phyloP scores from a whole-genome alignment of 2,113 vertebrate species.

The chimpanzee (Pan troglodytes) region DNA sequence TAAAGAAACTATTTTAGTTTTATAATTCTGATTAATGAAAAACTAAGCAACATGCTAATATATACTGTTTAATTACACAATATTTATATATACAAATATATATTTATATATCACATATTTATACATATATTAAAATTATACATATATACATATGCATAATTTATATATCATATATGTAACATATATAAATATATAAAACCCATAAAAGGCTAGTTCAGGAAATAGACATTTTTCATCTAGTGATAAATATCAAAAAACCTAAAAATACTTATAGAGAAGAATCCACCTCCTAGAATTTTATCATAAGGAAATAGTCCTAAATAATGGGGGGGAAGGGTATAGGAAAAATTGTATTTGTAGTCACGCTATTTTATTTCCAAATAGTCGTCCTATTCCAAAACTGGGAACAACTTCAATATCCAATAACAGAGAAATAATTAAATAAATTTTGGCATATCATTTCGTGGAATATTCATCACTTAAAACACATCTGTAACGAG shows the following conservation, averaged over 20 bases:
- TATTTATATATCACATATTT: neutral
- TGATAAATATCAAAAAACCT: neutral
- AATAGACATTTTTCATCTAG: neutral
- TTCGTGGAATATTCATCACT: neutral
- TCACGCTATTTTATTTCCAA: slow-evolving; percentile 12
- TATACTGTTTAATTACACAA: neutral
- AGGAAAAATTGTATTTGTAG: neutral
- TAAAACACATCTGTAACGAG: neutral
- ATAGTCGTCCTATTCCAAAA: neutral
- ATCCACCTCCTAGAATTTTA: neutral
- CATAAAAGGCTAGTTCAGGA: neutral
- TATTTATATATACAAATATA: neutral
- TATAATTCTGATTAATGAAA: neutral
- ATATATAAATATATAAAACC: neutral
- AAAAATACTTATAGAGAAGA: neutral
- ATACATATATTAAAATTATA: neutral
- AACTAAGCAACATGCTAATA: neutral
- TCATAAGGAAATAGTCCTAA: neutral
- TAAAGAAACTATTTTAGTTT: neutral
- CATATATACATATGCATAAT: neutral
- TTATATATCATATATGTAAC: neutral
- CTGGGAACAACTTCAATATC: neutral
- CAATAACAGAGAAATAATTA: neutral
- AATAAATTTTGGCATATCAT: neutral
- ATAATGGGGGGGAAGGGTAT: neutral